A percentile compares a stretch with the other conserved stretches of the same genome.
Conservation (phyloP, 2,888 invertebrate genomes). For the Galerucella pusilla region DNA sequence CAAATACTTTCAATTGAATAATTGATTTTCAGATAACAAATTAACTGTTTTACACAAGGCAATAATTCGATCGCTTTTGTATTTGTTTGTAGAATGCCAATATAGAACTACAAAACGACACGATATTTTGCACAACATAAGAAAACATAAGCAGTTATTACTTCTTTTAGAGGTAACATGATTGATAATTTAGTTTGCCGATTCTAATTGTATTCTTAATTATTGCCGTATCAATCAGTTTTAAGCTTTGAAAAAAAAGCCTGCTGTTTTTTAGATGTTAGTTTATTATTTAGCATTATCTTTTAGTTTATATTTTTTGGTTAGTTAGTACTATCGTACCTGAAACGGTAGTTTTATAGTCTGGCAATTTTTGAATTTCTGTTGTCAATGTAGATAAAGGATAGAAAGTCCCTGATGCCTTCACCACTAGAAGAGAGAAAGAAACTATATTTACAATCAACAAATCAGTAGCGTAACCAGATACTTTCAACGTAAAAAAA, state of each 20-base stretch:
- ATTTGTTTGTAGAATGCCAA: background rate
- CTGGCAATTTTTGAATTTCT: slow-evolving; percentile 68
- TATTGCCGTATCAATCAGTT: too few species aligned
- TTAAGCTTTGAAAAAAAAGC: background rate
- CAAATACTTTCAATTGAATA: too few species aligned
- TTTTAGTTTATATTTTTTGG: slow-evolving; percentile 36
- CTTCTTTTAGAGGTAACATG: background rate
- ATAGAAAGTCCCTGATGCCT: slow-evolving; percentile 92
- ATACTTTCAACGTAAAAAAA: slow-evolving; percentile 27
- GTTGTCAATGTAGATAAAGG: slow-evolving; percentile 76
- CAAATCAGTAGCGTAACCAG: slow-evolving; percentile 37
- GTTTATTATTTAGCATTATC: slow-evolving; percentile 13
- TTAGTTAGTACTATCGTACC: slow-evolving; percentile 65
- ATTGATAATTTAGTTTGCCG: background rate
- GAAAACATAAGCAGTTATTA: too few species aligned
- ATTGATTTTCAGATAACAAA: too few species aligned
- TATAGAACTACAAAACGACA: background rate
- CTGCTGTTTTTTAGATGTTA: slow-evolving; percentile 11
- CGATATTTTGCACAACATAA: background rate
- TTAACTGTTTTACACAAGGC: too few species aligned
- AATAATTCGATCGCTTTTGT: too few species aligned
- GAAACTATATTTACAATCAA: slow-evolving; percentile 52
- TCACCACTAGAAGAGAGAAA: slow-evolving; percentile 81
- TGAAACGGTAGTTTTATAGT: slow-evolving; percentile 67
- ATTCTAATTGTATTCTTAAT: too few species aligned